Evolutionary conservation across 1,140 invertebrate species (phyloP).

Genomic region (Caligus rogercresseyi): DNA sequence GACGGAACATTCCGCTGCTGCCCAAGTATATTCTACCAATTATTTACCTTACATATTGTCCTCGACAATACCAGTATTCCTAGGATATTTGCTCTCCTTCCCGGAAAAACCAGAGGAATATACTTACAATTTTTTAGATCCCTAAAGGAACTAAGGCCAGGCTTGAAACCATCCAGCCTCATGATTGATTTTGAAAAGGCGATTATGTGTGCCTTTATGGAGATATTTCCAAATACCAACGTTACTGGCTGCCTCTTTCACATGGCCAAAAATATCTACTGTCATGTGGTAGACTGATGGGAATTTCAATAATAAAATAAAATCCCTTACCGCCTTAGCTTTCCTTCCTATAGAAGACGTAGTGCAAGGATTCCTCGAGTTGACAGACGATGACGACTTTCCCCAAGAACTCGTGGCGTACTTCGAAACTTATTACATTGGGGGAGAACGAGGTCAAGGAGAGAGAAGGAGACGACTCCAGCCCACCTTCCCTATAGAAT

Average conservation of each 20-base stretch:
- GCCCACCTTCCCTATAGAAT: not conserved
- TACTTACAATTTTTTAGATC: not conserved
- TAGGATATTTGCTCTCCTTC: not conserved
- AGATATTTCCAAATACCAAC: not conserved
- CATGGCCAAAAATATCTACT: not conserved
- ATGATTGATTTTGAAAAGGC: not conserved
- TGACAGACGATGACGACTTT: not conserved
- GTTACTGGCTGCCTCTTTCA: not conserved
- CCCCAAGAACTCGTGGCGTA: not conserved
- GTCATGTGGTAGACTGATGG: not conserved
- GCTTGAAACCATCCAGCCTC: not conserved
- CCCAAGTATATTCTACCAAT: not conserved
- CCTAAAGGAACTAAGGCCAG: not conserved
- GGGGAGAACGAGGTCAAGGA: not conserved
- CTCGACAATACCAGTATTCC: not conserved
- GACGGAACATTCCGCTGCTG: too few species aligned
- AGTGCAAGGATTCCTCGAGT: not conserved
- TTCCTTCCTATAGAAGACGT: not conserved
- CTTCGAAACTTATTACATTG: not conserved
- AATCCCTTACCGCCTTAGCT: not conserved
- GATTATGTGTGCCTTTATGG: not conserved
- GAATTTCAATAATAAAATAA: not conserved
- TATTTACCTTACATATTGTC: not conserved
- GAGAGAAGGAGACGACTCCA: not conserved
- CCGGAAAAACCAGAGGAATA: not conserved